Evolutionary conservation across 2,888 invertebrate genomes (phyloP), one percentile per base, ranked within the genome.

Genomic region (Melanostoma scalare): DNA sequence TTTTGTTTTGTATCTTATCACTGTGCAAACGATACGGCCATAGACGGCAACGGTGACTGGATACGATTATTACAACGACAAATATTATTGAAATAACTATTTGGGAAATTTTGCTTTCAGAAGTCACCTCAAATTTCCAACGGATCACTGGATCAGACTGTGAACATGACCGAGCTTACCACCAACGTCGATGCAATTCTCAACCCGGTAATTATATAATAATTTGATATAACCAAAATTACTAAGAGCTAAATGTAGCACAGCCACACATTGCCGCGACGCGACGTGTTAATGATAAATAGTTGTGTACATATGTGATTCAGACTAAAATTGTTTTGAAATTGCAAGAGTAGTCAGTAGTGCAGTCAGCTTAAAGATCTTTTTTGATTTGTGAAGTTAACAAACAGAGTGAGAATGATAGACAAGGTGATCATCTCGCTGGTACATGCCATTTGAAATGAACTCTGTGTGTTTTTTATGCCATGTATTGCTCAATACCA

Each of bases 101-200:
- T 78, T 68, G 38, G 31, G 44, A 71, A 63, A 53, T 79, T 74
- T 85, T 81, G 48, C 74, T 78, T 68, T 72, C 86, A 90, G 90
- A 89, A 90, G 76, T 90, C 90, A 67, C 79, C 87, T 63, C 89
- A 89, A 87, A 85, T 87, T 55, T 88, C 90, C 53, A 90, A 90
- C 87, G 90, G 90, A 85, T 87, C 89, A 69, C 85, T 88, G 85
- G 74, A 84, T 71, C 85, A 80, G 87, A 31, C 85, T 76, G 67
- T 82, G 87, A 63, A 78, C 79, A 76, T 85, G 87, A 77, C 86
- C 55, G 88, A 89, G 53, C 87, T 88, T 56, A 88, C 86, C 42
- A 86, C 87, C 5, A 87, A 88, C 86, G 88, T 90, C 75, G 89
- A 90, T 77, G 89, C 88, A 84, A 90, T 90, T 79, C 87, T 90